Evolutionary conservation across 2,113 vertebrate species (phyloP).

Genomic region (Passerina amoena): DNA sequence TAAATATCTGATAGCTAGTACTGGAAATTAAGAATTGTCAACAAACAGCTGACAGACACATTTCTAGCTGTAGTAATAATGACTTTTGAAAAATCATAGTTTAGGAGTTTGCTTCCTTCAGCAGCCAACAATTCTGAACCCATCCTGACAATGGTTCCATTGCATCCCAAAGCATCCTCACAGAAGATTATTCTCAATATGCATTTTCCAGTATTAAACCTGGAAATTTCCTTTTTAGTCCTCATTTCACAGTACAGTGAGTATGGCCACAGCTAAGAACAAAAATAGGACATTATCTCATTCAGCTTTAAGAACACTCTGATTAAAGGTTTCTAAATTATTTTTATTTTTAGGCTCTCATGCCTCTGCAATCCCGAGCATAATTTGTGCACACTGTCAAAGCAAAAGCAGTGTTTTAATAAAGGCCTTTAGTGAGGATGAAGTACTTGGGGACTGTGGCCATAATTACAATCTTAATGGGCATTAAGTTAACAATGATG

Average conservation of each 20-base stretch:
- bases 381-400: not conserved
- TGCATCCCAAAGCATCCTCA: too few relatives aligned
- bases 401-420: not conserved
- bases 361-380: not conserved
- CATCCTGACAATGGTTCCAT: not conserved
- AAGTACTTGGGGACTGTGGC: not conserved
- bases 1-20: not conserved
- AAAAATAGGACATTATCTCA: not conserved
- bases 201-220: not conserved
- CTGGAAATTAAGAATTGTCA: not conserved
- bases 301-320: not conserved
- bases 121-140: not conserved
- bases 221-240: not conserved
- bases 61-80: not conserved
- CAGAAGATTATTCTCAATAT: not conserved
- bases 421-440: not conserved
- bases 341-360: not conserved
- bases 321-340: not conserved
- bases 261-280: not conserved
- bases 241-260: not conserved
- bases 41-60: not conserved
- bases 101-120: not conserved
- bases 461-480: not conserved
- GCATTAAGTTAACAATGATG: not conserved
- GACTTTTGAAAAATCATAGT: rapidly evolving